Evolutionary conservation across 92 coral and sea anemone species (phyloP), one percentile per base, ranked within the genome.

Genomic region (Micromussa lordhowensis): DNA sequence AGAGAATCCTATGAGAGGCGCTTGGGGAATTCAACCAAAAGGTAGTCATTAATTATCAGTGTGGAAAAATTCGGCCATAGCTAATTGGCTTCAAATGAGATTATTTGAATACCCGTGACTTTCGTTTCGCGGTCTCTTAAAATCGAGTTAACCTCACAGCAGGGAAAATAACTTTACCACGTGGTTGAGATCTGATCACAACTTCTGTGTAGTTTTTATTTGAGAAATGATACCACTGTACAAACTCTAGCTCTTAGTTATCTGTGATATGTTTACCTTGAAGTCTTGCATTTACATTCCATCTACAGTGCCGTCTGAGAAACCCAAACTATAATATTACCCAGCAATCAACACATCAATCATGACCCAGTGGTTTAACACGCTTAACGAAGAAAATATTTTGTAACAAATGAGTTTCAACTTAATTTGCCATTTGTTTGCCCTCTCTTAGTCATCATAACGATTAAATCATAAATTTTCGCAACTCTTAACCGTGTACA

Each of bases 71-170:
- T 28, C 36, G 1, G 30, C 2, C 69, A 2, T 48, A 17, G 16
- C 36, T 66, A 82, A 82, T 40, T 64, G 54, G 38, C 77, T 17
- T 28, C 36, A 26, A 35, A 59, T 34, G 84, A 35, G 57, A 24
- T 35, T 12, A 10, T 63, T 63, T 8, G 63, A 63, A 58, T 32
- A 34, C 28, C 22, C 15, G 36, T 24, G 57, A 35, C 35, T 64
- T 24, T 64, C 57, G 28, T 81, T 11, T 17, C 57, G 30, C 0
- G 68, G n/a, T 29, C 13, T 0, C 28, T 36, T 35, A 10, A 73
- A 49, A 73, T n/a, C 26, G 44, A 11, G 78, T 73, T 81, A 24
- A 22, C 57, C 58, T 22, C 58, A 34, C 71, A 59, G 83, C 83
- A 59, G 71, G 71, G 31, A 34, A 53, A 19, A 54, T 61, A 12